Base-by-base conservation (phyloP, 2,113 vertebrate species). In the Oxygymnocypris stewartii region DNA sequence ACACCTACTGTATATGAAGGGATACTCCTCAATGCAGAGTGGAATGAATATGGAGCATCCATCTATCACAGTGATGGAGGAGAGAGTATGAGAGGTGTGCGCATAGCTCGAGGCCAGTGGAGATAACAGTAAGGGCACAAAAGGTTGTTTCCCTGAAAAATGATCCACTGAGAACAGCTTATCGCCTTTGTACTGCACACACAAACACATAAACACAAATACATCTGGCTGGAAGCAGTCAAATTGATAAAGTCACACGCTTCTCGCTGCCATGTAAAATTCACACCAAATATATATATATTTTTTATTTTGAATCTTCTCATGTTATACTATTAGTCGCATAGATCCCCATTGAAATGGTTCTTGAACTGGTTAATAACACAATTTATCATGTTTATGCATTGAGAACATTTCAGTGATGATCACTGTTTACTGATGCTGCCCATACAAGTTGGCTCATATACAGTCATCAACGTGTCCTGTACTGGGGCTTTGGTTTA, bases 111-210 rank as follows among this genome's bases (percentile, higher is more conserved):
- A 77, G 86, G 86, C 71, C 86, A 75, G 54, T 91, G 84, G 35
- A 86, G 73, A 86, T 61, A 87, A 86, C n/a, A 65, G 47, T 76
- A 67, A 85, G 54, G 69, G 69, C 87, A 90, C 59, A 88, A 86
- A 91, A 86, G 71, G 73, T 90, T 77, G 63, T 67, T 86, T 86
- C 81, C 59, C 87, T 92, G 90, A 93, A 88, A 88, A 91, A 91
- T 88, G 18, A 90, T 87, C 87, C 79, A 82, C 89, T 91, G 88
- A 51, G 71, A 85, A 88, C 65, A 86, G 65, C 90, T 86, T 87
- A 87, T 89, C 89, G 79, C 87, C 85, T 47, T 89, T 90, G 82
- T 84, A 75, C 86, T 84, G 49, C 23, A 67, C 42, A 57, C 31
- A 57, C 44, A 47, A 12, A 75, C 31, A 42, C 18, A 51, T 35